A percentile compares a stretch with the other conserved stretches of the same genome.
Evolutionary conservation across 2,888 invertebrate genomes (phyloP).

Genomic region (Malacosoma neustria): DNA sequence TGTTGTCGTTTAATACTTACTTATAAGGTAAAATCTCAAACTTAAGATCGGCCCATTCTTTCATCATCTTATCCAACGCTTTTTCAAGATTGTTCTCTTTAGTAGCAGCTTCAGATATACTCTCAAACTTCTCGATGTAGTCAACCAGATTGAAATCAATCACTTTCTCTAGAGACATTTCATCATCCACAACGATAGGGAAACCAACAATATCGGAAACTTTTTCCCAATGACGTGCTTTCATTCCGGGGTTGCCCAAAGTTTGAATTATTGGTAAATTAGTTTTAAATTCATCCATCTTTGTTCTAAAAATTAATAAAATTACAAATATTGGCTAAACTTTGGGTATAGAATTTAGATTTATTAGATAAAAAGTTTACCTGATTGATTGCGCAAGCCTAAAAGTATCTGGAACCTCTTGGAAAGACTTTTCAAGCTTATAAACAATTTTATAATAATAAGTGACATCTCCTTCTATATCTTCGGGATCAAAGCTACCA

Average conservation of each 20-base stretch:
- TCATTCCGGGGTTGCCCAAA: conserved; percentile 95
- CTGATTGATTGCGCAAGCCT: conserved; percentile 79
- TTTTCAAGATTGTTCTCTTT: conserved; percentile 96
- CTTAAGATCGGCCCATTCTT: conserved; percentile 90
- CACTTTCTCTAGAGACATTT: conserved; percentile 87
- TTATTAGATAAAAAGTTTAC: too few species aligned
- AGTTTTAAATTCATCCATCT: conserved; percentile 91
- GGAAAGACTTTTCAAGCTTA: conserved; percentile 91
- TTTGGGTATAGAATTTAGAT: too few species aligned
- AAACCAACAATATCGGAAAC: conserved; percentile 96
- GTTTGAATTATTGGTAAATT: conserved; percentile 94
- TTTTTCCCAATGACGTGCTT: conserved; percentile 93
- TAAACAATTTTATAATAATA: conserved; percentile 83
- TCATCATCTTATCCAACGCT: conserved; percentile 90
- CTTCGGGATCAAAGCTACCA: conserved; percentile 90
- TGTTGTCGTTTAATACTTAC: too few species aligned
- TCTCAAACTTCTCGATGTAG: conserved; percentile 91
- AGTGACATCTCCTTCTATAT: conserved; percentile 87
- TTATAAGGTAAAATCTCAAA: conserved; percentile 84
- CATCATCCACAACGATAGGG: conserved; percentile 89
- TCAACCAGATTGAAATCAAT: conserved; percentile 93
- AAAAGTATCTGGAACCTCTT: conserved; percentile 82
- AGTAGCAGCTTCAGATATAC: conserved; percentile 94
- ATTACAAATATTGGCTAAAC: neutral
- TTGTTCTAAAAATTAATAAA: conserved; percentile 50